phyloP scores from a whole-genome alignment of 2,113 vertebrate species.

The Peucedramus taeniatus region DNA sequence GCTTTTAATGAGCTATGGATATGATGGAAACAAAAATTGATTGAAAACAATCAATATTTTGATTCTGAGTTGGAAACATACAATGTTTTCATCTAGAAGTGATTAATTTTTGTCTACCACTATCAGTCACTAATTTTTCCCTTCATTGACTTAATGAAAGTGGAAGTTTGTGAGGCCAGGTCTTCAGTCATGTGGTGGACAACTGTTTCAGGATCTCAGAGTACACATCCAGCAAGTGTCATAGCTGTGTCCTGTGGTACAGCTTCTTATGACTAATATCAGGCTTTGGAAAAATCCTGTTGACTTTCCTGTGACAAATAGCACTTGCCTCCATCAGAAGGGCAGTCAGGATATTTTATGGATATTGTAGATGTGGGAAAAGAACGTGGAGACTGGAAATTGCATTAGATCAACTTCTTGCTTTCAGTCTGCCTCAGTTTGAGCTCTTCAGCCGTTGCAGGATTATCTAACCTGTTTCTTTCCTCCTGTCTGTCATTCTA shows the following conservation, averaged over 20 bases:
- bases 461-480: not conserved
- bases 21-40: not conserved
- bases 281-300: not conserved
- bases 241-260: not conserved
- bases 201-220: not conserved
- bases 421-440: not conserved
- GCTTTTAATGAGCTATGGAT: not conserved
- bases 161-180: not conserved
- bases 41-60: not conserved
- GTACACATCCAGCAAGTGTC: not conserved
- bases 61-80: not conserved
- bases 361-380: not conserved
- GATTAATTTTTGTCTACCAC: not conserved
- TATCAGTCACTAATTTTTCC: not conserved
- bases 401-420: not conserved
- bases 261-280: not conserved
- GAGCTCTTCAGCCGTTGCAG: not conserved
- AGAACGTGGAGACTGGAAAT: not conserved
- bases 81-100: not conserved
- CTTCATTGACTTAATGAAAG: not conserved
- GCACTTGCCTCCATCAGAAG: not conserved
- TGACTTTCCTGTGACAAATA: not conserved
- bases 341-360: not conserved
- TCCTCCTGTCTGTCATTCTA: constrained; percentile 42
- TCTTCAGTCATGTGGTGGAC: not conserved